Evolutionary conservation across 1,140 invertebrate species (phyloP).

Genomic region (Galendromus occidentalis): DNA sequence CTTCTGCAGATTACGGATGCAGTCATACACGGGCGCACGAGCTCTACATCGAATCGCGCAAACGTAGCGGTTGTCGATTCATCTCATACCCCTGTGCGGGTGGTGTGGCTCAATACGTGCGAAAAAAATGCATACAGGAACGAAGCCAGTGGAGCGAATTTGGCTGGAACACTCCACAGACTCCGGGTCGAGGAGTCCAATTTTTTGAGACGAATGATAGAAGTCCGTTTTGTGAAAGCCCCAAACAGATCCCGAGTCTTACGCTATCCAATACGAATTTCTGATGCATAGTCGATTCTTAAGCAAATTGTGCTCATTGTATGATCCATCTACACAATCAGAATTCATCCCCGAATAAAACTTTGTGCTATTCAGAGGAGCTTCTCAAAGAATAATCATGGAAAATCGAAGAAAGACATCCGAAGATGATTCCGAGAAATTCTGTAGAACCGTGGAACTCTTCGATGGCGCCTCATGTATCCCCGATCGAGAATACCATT

Average conservation of each 20-base stretch:
- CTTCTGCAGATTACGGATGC: neutral
- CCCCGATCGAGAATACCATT: too few relatives aligned
- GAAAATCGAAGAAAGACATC: too few relatives aligned
- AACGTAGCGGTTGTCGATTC: neutral
- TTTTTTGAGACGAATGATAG: neutral
- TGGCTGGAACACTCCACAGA: neutral
- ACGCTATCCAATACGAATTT: too few relatives aligned
- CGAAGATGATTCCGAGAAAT: too few relatives aligned
- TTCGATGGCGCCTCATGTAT: too few relatives aligned
- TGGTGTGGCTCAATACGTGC: neutral
- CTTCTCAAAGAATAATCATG: too few relatives aligned
- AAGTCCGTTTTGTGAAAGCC: neutral
- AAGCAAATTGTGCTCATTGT: too few relatives aligned
- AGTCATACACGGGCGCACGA: neutral
- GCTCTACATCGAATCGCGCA: neutral
- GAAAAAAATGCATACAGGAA: neutral
- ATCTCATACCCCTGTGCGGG: neutral
- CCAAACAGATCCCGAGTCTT: neutral
- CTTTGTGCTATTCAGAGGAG: too few relatives aligned
- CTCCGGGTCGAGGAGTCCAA: neutral
- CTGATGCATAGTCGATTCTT: too few relatives aligned
- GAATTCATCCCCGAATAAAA: too few relatives aligned
- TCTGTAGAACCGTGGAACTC: too few relatives aligned
- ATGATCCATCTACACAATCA: too few relatives aligned
- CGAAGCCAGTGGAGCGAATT: neutral